A percentile compares a stretch with the other conserved stretches of the same genome.
Evolutionary conservation across 23 tunicate genomes (phyloP).

Genomic region (Styela clava): DNA sequence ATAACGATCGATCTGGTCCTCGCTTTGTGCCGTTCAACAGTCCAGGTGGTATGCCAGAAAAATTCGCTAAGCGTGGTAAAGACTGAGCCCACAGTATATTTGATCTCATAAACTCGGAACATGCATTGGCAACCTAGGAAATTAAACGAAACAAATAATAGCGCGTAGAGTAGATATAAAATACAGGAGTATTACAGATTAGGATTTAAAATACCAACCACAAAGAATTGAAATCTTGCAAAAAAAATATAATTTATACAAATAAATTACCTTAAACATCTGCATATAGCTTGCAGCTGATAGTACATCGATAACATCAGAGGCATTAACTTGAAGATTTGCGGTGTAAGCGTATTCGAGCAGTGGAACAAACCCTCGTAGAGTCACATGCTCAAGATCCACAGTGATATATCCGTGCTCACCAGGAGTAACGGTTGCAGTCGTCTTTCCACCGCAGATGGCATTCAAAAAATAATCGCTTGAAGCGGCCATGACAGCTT

Average conservation of each 20-base stretch:
- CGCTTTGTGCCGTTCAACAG: background rate
- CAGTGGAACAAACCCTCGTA: constrained; percentile 83
- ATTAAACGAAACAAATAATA: no score
- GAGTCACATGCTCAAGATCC: constrained; percentile 83
- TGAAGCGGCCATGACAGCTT: constrained; percentile 93
- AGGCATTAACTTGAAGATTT: constrained; percentile 66
- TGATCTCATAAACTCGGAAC: constrained; percentile 85
- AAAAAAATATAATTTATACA: no score
- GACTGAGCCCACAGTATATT: constrained; percentile 45
- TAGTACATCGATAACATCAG: constrained; percentile 91
- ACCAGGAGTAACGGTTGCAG: constrained; percentile 57
- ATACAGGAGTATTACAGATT: no score
- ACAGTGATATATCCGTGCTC: constrained; percentile 61
- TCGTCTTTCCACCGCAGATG: constrained; percentile 66
- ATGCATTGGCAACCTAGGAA: constrained; percentile 72
- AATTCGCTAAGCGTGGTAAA: background rate
- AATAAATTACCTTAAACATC: constrained; percentile 93
- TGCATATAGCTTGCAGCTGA: constrained; percentile 95
- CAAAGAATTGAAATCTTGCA: no score
- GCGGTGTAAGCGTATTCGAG: constrained; percentile 95
- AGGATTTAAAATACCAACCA: no score
- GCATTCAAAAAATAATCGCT: constrained; percentile 87
- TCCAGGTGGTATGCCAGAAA: background rate
- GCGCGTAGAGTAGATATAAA: no score
- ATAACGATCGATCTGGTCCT: background rate